Percentiles rank a stretch among this genome's conserved stretches.
phyloP scores from a whole-genome alignment of 2,113 vertebrate genomes.

The Seriola quinqueradiata region DNA sequence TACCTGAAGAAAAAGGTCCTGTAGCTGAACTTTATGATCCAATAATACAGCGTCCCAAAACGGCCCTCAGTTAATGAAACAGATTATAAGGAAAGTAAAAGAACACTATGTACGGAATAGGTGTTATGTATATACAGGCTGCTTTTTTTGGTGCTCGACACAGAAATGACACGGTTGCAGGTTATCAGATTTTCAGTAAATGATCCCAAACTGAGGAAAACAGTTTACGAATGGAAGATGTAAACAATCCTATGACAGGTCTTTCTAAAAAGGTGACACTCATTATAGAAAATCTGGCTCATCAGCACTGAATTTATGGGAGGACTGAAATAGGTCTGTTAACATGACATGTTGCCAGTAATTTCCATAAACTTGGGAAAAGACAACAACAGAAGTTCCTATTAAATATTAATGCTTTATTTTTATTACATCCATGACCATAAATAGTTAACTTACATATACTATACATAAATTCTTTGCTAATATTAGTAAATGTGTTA shows the following conservation, averaged over 20 bases:
- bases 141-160: background rate
- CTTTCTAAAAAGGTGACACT: too few relatives aligned
- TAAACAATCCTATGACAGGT: background rate
- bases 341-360: background rate
- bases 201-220: background rate
- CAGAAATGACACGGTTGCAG: background rate
- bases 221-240: too few relatives aligned
- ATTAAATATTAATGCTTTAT: too few relatives aligned
- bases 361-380: too few relatives aligned
- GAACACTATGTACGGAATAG: background rate
- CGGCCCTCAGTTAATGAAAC: background rate
- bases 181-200: background rate
- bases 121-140: too few relatives aligned
- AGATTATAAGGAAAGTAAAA: background rate
- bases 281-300: background rate
- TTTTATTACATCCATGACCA: background rate
- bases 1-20: background rate
- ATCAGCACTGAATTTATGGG: background rate
- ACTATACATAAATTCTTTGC: background rate
- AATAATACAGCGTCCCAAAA: background rate
- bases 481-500: background rate
- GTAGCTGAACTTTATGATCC: conserved; percentile 26
- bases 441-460: background rate
- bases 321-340: too few relatives aligned
- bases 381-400: background rate